Conservation (phyloP, 1,140 invertebrate species). For the Cyclargus thomasi region DNA sequence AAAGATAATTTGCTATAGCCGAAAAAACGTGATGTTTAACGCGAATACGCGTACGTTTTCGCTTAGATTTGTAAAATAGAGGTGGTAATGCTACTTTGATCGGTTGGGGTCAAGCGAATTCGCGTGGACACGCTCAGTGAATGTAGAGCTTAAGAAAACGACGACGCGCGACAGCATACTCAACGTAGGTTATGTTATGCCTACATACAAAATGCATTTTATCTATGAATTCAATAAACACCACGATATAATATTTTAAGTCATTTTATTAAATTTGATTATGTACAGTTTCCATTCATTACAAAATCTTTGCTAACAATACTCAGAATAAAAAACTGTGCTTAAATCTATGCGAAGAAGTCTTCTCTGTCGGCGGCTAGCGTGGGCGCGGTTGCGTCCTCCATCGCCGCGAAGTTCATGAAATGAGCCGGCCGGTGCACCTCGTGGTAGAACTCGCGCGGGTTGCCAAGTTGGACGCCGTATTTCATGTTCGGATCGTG, state of each 20-base stretch:
- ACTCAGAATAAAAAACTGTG: background rate
- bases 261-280: background rate
- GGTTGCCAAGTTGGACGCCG: conserved; percentile 95
- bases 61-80: no score
- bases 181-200: no score
- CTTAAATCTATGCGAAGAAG: conserved; percentile 80
- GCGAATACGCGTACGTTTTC: no score
- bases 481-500: conserved; percentile 99
- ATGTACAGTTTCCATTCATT: conserved; percentile 7
- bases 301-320: background rate
- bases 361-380: conserved; percentile 91
- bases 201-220: no score
- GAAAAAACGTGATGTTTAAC: no score
- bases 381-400: conserved; percentile 89
- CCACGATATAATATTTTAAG: background rate
- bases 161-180: no score
- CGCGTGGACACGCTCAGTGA: no score
- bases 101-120: no score
- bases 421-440: conserved; percentile 98
- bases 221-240: no score
- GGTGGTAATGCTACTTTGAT: no score
- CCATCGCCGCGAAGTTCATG: conserved; percentile 96
- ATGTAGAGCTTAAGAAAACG: no score
- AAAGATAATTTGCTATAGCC: no score
- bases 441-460: conserved; percentile 99